phyloP scores from a whole-genome alignment of 2,888 invertebrate species.

The Myathropa florea region DNA sequence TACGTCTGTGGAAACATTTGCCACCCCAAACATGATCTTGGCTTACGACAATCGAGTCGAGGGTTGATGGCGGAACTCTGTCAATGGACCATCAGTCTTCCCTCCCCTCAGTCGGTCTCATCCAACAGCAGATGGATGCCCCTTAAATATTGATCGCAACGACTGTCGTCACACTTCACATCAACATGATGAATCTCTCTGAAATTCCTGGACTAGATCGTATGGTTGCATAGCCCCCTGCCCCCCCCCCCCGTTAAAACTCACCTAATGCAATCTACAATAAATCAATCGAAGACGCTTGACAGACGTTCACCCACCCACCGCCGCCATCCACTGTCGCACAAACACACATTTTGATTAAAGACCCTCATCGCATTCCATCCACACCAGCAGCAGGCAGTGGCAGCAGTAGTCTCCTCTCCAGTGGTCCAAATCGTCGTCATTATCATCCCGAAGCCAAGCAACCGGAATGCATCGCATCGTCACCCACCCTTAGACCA shows the following conservation, averaged over 20 bases:
- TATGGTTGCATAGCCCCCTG: no score
- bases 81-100: neutral
- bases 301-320: conserved; percentile 41
- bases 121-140: neutral
- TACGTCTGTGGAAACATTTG: neutral
- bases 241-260: conserved; percentile 9
- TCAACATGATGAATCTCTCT: conserved; percentile 47
- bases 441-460: conserved; percentile 51
- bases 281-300: conserved; percentile 61
- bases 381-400: neutral
- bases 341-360: conserved; percentile 40
- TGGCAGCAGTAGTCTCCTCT: neutral
- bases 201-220: conserved; percentile 6
- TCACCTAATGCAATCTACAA: conserved; percentile 53
- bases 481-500: neutral
- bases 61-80: no score
- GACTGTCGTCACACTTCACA: conserved; percentile 16
- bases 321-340: neutral
- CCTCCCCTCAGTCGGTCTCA: neutral
- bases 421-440: conserved; percentile 42
- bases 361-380: conserved; percentile 42
- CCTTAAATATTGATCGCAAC: neutral
- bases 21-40: neutral
- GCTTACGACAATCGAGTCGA: neutral
- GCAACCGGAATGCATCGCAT: conserved; percentile 57